These are phyloP conservation scores for Heterotilapia buettikoferi DNA, from an alignment of 2,113 vertebrate species.

Conservation along the genomic window DNA sequence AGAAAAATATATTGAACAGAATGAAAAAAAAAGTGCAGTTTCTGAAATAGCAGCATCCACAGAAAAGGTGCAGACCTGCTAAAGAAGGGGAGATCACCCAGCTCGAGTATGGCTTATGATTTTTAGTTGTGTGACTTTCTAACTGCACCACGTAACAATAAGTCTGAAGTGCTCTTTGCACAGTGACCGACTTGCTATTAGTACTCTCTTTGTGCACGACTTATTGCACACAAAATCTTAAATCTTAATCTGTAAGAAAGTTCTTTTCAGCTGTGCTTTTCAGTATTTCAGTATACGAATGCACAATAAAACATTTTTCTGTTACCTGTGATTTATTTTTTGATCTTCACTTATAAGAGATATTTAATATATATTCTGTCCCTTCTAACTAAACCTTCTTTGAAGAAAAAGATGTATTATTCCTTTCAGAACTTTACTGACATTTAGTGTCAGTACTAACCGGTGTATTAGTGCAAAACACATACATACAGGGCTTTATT, in stretches of 20 bases:
- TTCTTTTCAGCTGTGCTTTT: not conserved
- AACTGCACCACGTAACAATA: not conserved
- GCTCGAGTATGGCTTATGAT: not conserved
- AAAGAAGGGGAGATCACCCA: not conserved
- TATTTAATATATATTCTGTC: not conserved
- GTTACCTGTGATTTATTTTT: not conserved
- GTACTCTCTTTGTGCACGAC: not conserved
- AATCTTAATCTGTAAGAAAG: not conserved
- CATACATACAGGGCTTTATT: not conserved
- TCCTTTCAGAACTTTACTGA: not conserved
- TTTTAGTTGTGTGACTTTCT: not conserved
- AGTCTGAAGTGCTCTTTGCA: not conserved
- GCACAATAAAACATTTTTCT: not conserved
- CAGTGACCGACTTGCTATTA: rapidly evolving
- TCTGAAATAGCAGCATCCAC: not conserved
- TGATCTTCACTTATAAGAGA: rapidly evolving
- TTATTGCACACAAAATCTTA: not conserved
- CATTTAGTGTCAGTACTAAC: not conserved
- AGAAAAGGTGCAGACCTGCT: not conserved
- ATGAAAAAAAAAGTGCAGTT: not conserved
- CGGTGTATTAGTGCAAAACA: rapidly evolving
- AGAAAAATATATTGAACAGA: not conserved
- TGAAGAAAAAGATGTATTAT: not conserved
- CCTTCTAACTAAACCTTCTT: not conserved
- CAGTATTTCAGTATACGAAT: not conserved